Evolutionary conservation across 2,888 invertebrate species (phyloP), one percentile per base, ranked within the genome.

Genomic region (Protophormia terraenovae): DNA sequence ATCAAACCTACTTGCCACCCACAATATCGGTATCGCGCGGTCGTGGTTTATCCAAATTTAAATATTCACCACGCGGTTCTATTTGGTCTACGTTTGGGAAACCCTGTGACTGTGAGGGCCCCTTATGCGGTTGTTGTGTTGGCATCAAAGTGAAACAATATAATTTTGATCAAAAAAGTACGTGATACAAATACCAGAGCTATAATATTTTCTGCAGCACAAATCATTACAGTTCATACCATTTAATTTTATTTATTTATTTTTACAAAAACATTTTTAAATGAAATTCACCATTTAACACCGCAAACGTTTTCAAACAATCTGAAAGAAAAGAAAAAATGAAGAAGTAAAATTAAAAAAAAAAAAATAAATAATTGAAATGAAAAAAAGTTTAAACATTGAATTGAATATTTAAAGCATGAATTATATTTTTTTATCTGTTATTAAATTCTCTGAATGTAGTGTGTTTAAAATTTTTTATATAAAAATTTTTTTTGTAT

Each of bases 61-160:
- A 89, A 79, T 90, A 90, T 62, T 90, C 91, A 16, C 86, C 88
- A 32, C 89, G 90, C 80, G 90, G 91, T 14, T 90, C 92, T 16
- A 91, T 91, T 22, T 92, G 92, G 89, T 91, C 92, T 0, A 91
- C 90, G 5, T 90, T 92, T 45, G 91, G 91, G 0, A 89, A 90
- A 86, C 91, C 90, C 27, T 92, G 92, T 87, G 93, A 94, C 8
- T 97, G 97, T 89, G 92, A 93, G 19, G 93, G 93, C 3, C 90
- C 94, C 0, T 92, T 93, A 66, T 97, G 97, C 89, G 94, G 94
- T 62, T 97, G 97, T 90, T 97, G 97, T 89, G 94, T 95, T 2
- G 96, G 96, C n/a, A 93, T 97, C 87, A 94, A 95, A 87, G 93
- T 96, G 81, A 93, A 94, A 79, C 93, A 94, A 45, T 94, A 96